phyloP scores from a whole-genome alignment of 2,113 vertebrate species.

The Mormoops blainvillei region DNA sequence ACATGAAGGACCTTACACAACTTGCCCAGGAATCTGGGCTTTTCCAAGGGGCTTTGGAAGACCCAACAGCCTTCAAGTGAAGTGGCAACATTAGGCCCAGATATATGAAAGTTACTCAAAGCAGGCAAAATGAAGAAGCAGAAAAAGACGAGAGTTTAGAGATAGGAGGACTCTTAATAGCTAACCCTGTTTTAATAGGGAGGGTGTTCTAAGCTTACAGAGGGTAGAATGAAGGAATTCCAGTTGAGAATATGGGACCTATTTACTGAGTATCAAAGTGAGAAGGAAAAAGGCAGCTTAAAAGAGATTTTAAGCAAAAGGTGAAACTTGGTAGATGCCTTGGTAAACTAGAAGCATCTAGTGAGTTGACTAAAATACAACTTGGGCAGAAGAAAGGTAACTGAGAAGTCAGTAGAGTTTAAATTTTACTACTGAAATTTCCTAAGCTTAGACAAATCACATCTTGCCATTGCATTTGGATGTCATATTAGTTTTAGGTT shows the following conservation, averaged over 20 bases:
- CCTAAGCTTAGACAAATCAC: background rate
- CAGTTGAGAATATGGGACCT: background rate
- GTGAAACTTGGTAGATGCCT: background rate
- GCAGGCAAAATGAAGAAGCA: background rate
- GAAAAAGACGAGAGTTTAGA: background rate
- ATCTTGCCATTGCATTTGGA: background rate
- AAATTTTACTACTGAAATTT: background rate
- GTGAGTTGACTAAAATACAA: background rate
- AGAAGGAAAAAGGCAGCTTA: background rate
- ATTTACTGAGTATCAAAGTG: background rate
- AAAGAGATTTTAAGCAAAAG: background rate
- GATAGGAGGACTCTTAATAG: background rate
- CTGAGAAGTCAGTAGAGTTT: background rate
- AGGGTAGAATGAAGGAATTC: background rate
- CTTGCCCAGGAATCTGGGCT: background rate
- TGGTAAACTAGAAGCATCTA: background rate
- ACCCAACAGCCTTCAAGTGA: background rate
- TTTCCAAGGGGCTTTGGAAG: background rate
- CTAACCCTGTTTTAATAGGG: background rate
- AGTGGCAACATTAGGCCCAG: background rate
- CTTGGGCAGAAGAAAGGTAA: background rate
- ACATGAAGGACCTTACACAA: fast-evolving
- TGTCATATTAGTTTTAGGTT: background rate
- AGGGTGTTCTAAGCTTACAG: background rate
- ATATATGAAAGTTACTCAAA: background rate